Base-by-base conservation (phyloP, 2,888 invertebrate species). In the Pyrocoelia pectoralis region DNA sequence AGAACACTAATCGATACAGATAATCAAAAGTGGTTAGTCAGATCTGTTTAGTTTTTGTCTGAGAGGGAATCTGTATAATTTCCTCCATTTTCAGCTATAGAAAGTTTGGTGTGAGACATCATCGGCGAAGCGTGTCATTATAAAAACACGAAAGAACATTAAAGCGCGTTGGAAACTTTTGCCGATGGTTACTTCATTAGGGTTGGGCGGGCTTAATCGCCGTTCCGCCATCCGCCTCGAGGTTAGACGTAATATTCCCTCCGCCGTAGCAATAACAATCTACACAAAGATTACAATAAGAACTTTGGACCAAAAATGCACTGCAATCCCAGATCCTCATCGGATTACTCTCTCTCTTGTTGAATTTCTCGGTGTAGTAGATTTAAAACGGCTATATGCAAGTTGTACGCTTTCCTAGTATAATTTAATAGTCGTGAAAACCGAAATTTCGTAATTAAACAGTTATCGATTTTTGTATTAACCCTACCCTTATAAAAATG, bases 111-210 rank as follows among this genome's bases (percentile, higher is more conserved):
- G 80, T 78, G 79, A 81, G 80, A 81, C 81, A 82, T 81, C 81
- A 81, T 81, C 81, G 81, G 77, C 80, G 81, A 74, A 81, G 80
- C 82, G 81, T 82, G 81, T 82, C 82, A 82, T 82, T 83, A 82
- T 82, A 83, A 83, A 83, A 82, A 83, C 82, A 81, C 81, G 81
- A 82, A 82, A 80, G 81, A 82, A 82, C 83, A 82, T 81, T 81
- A 81, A 82, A 81, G 81, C 80, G 80, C 81, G 81, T 80, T 77
- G 80, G 78, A 81, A 82, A 82, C 74, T 81, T 82, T 82, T 76
- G 80, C 78, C 81, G 80, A 80, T 81, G 82, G 81, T 82, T 83
- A 82, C 82, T 82, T 82, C 82, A 83, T 83, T 83, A 83, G 81
- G 81, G 81, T 76, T 77, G 81, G 80, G 78, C 76, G 78, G 77